Evolutionary conservation across 2,113 vertebrate species (phyloP).

Genomic region (Cyanoliseus patagonus): DNA sequence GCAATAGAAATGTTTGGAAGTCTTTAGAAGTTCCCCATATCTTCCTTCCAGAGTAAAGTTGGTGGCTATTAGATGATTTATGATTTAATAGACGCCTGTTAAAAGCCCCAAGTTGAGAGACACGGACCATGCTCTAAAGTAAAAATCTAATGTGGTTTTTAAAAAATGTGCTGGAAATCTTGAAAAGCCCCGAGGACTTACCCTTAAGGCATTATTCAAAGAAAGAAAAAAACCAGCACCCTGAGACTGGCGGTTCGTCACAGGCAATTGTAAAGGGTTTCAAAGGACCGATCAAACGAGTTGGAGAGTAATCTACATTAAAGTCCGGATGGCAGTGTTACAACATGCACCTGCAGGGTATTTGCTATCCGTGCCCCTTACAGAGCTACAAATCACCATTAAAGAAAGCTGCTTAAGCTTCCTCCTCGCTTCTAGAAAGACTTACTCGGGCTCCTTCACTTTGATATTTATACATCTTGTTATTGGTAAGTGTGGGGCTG

Average conservation of each 20-base stretch:
- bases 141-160: slow-evolving; percentile 53
- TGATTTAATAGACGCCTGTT: slow-evolving; percentile 51
- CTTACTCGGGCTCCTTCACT: slow-evolving; percentile 70
- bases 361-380: slow-evolving; percentile 75
- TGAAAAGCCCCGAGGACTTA: slow-evolving; percentile 78
- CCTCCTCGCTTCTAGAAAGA: slow-evolving; percentile 66
- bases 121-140: slow-evolving; percentile 35
- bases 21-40: background rate
- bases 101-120: slow-evolving; percentile 59
- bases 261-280: slow-evolving; percentile 84
- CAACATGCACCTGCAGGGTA: slow-evolving; percentile 80
- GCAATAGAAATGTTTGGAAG: background rate
- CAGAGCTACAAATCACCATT: slow-evolving; percentile 80
- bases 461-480: slow-evolving; percentile 75
- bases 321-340: slow-evolving; percentile 79
- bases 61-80: slow-evolving; percentile 45
- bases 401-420: slow-evolving; percentile 76
- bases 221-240: background rate
- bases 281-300: slow-evolving; percentile 82
- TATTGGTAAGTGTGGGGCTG: slow-evolving; percentile 59
- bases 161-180: slow-evolving; percentile 61
- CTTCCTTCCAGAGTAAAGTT: background rate
- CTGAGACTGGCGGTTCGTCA: slow-evolving; percentile 80
- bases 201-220: slow-evolving; percentile 81
- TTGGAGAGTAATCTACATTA: slow-evolving; percentile 81